Conservation (phyloP, 2,888 invertebrate species). For the Synergus gifuensis region DNA sequence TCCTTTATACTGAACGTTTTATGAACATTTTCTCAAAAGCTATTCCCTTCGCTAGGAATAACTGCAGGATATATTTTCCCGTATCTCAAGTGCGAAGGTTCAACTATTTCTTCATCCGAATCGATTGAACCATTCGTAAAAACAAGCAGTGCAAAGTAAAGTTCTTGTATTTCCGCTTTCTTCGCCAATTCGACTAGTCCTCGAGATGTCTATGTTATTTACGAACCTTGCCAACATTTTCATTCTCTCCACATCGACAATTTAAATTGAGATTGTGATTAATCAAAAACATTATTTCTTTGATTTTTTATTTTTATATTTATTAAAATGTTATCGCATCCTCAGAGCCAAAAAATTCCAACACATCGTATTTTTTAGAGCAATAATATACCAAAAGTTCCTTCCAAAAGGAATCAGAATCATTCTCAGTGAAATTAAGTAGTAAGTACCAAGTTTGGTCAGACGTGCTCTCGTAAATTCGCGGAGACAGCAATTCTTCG, state of each 20-base stretch:
- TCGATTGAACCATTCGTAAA: slow-evolving; percentile 28
- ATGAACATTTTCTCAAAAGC: slow-evolving; percentile 3
- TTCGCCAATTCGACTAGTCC: not conserved
- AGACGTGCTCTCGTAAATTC: not conserved
- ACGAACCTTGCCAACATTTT: not conserved
- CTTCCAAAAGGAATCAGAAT: not conserved
- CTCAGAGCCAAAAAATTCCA: too few species aligned
- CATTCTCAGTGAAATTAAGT: not conserved
- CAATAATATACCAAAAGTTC: not conserved
- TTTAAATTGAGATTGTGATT: too few species aligned
- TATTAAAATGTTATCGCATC: too few species aligned
- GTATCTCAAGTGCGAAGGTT: not conserved
- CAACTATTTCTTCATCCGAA: slow-evolving; percentile 5
- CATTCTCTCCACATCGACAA: too few species aligned
- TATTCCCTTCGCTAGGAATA: slow-evolving; percentile 1
- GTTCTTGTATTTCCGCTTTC: slow-evolving; percentile 3
- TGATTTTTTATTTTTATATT: too few species aligned
- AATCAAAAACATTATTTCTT: too few species aligned
- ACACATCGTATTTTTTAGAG: too few species aligned
- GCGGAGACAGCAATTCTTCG: not conserved
- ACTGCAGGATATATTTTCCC: not conserved
- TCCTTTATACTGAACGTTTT: not conserved
- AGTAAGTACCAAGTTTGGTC: not conserved
- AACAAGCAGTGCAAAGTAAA: slow-evolving; percentile 21
- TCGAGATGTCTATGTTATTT: slow-evolving; percentile 23